Percentiles rank a stretch among this genome's conserved stretches.
Conservation (phyloP, 2,113 vertebrate species). For the Centrocercus urophasianus region DNA sequence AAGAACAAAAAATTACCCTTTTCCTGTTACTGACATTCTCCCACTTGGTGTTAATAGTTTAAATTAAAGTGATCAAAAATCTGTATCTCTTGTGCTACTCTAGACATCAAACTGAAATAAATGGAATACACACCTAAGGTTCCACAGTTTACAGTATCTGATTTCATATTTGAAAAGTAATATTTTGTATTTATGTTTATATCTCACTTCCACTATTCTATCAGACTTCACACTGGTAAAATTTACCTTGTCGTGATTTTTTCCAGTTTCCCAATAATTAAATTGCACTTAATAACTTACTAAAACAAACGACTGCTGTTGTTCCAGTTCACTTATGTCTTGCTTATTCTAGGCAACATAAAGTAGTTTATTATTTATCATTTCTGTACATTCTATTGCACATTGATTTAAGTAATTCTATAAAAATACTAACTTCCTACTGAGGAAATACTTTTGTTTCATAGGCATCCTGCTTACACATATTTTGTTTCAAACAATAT, state of each 20-base stretch:
- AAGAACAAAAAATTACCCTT: not conserved
- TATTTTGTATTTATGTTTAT: not conserved
- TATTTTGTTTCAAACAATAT: not conserved
- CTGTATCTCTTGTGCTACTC: not conserved
- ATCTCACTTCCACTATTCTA: conserved; percentile 8
- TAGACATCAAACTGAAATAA: not conserved
- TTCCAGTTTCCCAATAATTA: not conserved
- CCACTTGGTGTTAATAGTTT: not conserved
- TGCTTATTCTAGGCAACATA: not conserved
- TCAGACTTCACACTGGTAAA: conserved; percentile 3
- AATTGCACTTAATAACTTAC: not conserved
- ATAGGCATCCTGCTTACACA: not conserved
- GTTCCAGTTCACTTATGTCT: not conserved
- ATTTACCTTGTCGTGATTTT: conserved; percentile 1
- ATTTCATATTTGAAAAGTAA: not conserved
- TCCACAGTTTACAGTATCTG: not conserved
- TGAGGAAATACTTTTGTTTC: not conserved
- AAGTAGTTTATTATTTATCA: not conserved
- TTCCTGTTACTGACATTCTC: not conserved
- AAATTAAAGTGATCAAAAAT: not conserved
- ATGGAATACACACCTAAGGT: not conserved
- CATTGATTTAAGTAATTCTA: not conserved
- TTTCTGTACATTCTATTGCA: not conserved
- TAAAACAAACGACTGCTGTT: not conserved
- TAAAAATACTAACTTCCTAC: not conserved